Conservation (phyloP, 2,888 invertebrate species). For the Margaritifera margaritifera region DNA sequence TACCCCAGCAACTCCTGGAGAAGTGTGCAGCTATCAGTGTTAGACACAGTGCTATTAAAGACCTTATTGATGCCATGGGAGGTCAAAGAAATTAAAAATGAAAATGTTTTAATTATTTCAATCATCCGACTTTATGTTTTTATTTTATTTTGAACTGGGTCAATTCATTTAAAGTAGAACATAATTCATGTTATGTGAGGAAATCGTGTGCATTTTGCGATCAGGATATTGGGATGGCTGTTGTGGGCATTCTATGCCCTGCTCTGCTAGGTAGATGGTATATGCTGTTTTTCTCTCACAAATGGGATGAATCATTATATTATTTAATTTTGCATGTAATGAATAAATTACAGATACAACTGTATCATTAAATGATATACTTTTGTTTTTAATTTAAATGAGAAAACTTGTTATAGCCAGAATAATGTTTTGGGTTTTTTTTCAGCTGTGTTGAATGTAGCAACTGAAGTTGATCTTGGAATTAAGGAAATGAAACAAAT, state of each 20-base stretch:
- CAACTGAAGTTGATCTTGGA: conserved; percentile 88
- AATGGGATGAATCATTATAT: background rate
- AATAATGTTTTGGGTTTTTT: conserved; percentile 11
- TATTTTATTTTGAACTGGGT: background rate
- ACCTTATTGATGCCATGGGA: conserved; percentile 86
- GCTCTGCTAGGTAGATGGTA: too few relatives aligned
- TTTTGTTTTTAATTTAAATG: background rate
- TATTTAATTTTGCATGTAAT: background rate
- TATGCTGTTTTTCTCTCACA: too few relatives aligned
- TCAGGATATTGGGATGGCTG: too few relatives aligned
- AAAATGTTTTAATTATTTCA: background rate
- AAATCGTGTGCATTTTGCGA: background rate
- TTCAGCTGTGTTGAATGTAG: conserved; percentile 86
- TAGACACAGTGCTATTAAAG: conserved; percentile 86
- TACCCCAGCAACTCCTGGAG: conserved; percentile 92
- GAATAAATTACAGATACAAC: background rate
- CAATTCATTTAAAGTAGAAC: background rate
- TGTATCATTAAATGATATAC: background rate
- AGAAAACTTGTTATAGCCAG: background rate
- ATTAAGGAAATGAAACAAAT: conserved; percentile 83
- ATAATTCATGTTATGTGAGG: background rate
- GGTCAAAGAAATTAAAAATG: conserved; percentile 53
- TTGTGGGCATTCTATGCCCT: too few relatives aligned
- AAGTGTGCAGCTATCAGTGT: conserved; percentile 94
- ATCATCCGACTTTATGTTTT: too few relatives aligned